A percentile compares a stretch with the other conserved stretches of the same genome.
Evolutionary conservation across 2,888 invertebrate genomes (phyloP).

Genomic region (Alloscopus bannaensis): DNA sequence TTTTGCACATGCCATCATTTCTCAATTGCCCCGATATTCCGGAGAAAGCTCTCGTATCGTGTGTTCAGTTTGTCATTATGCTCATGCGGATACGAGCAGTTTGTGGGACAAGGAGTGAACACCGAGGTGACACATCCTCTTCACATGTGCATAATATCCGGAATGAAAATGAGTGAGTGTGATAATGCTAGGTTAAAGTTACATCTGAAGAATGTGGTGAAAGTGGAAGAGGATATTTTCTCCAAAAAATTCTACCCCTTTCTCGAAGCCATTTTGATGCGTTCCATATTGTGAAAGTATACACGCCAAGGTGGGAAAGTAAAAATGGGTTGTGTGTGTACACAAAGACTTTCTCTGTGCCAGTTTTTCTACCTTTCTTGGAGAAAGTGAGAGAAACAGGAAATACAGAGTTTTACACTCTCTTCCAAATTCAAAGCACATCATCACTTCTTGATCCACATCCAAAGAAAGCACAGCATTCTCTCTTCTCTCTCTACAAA

Average conservation of each 20-base stretch:
- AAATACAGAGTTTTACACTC: neutral
- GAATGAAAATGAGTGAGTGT: slow-evolving; percentile 3
- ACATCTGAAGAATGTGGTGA: too few species aligned
- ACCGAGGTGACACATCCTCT: too few species aligned
- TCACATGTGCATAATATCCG: neutral
- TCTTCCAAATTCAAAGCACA: slow-evolving; percentile 47
- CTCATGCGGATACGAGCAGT: slow-evolving; percentile 6
- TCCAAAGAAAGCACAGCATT: slow-evolving; percentile 39
- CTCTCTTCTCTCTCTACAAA: neutral
- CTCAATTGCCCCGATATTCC: slow-evolving; percentile 33
- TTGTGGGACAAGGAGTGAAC: too few species aligned
- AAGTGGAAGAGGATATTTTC: too few species aligned
- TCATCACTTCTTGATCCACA: slow-evolving; percentile 48
- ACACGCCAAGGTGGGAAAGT: too few species aligned
- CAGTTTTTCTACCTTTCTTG: slow-evolving; percentile 16
- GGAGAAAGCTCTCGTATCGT: neutral
- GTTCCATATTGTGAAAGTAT: too few species aligned
- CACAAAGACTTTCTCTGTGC: slow-evolving; percentile 15
- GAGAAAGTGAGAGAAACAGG: neutral
- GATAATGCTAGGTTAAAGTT: slow-evolving; percentile 1
- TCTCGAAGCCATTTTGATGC: too few species aligned
- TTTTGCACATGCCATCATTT: slow-evolving; percentile 48
- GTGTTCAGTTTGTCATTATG: slow-evolving; percentile 13
- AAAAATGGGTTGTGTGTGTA: too few species aligned
- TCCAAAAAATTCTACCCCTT: too few species aligned